Evolutionary conservation across 92 coral and sea anemone genomes (phyloP).

Genomic region (Parazoanthus atlanticus): DNA sequence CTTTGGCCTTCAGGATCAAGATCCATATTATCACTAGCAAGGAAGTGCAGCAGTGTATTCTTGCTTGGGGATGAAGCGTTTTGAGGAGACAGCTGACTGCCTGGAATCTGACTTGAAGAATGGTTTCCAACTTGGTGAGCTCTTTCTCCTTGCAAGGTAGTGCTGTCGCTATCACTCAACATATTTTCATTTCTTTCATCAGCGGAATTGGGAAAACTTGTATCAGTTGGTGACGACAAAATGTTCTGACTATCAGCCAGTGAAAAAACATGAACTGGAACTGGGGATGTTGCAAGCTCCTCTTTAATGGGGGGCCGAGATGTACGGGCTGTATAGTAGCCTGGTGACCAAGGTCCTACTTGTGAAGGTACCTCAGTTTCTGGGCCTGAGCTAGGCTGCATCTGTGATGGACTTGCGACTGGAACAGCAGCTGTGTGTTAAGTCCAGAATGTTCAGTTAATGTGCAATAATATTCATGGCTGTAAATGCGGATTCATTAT

Average conservation of each 20-base stretch:
- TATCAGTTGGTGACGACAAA: constrained; percentile 14
- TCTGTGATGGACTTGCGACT: constrained; percentile 20
- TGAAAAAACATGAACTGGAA: constrained; percentile 25
- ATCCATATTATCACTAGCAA: constrained; percentile 27
- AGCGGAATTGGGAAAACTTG: background rate
- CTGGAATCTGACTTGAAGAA: background rate
- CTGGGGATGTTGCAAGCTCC: constrained; percentile 32
- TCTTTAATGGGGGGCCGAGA: constrained; percentile 20
- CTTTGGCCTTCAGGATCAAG: constrained; percentile 46
- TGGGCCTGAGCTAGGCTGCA: background rate
- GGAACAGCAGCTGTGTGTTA: constrained; percentile 26
- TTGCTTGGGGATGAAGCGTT: background rate
- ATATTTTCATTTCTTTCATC: constrained; percentile 15
- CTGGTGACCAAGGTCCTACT: constrained; percentile 28
- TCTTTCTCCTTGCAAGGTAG: background rate
- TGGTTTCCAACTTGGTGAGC: background rate
- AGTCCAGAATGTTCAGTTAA: background rate
- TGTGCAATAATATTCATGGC: too few relatives aligned
- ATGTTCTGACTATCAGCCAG: constrained; percentile 25
- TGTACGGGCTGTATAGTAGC: background rate
- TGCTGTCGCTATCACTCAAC: background rate
- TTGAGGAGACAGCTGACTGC: constrained; percentile 3
- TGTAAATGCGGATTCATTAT: too few relatives aligned
- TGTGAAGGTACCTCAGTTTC: constrained; percentile 14
- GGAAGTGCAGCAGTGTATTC: constrained; percentile 25